These are phyloP conservation scores for Lysiphlebus fabarum DNA, from an alignment of 1,140 invertebrate genomes.

Conservation along the genomic window DNA sequence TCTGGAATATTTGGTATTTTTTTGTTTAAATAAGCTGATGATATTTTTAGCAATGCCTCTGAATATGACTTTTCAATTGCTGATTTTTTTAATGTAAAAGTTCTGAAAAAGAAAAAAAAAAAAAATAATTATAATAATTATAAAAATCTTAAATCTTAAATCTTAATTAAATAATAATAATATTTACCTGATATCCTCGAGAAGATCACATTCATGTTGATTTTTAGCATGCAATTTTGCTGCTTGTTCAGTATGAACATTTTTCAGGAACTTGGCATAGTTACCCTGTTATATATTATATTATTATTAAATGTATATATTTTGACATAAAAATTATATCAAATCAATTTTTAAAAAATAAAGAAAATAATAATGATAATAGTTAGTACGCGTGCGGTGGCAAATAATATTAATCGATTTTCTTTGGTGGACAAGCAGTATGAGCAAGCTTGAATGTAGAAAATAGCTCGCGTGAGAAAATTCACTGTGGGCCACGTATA, in stretches of 20 bases:
- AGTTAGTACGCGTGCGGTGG: constrained; percentile 14
- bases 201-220: constrained; percentile 91
- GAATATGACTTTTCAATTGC: constrained; percentile 93
- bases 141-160: too few relatives aligned
- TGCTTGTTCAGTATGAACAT: constrained; percentile 88
- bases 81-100: constrained; percentile 86
- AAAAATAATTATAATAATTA: constrained; percentile 1
- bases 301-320: too few relatives aligned
- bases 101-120: constrained; percentile 58
- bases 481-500: too few relatives aligned
- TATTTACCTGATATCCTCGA: constrained; percentile 81
- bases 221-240: constrained; percentile 90
- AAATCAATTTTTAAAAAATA: background rate
- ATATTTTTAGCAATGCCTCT: constrained; percentile 87
- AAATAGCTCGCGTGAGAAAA: too few relatives aligned
- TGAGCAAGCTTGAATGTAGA: too few relatives aligned
- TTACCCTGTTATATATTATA: constrained; percentile 67
- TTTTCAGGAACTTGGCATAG: constrained; percentile 85
- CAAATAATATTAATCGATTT: constrained; percentile 36
- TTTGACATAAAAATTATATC: too few relatives aligned
- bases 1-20: constrained; percentile 89
- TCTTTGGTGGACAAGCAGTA: constrained; percentile 13
- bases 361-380: background rate
- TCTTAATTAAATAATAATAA: constrained; percentile 2
- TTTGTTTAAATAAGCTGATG: constrained; percentile 85